Conservation (phyloP, 2,888 invertebrate genomes). For the Ormia ochracea region DNA sequence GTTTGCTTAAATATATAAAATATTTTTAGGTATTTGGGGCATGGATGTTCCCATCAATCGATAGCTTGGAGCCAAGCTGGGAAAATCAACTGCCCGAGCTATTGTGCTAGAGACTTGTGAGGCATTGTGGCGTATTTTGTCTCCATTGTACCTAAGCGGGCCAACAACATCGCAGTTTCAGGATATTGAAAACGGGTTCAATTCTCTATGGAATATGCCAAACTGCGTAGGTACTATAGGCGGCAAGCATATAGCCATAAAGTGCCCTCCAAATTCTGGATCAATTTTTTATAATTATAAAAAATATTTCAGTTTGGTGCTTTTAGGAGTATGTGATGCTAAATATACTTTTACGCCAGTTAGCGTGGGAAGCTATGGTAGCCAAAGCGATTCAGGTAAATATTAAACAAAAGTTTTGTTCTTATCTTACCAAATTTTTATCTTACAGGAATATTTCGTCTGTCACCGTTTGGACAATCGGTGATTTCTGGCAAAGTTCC, state of each 20-base stretch:
- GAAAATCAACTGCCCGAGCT: neutral
- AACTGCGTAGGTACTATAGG: neutral
- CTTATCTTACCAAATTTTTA: too few relatives aligned
- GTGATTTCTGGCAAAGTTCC: neutral
- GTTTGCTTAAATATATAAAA: neutral
- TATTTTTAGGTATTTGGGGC: neutral
- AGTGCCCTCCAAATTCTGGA: neutral
- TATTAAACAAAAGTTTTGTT: too few relatives aligned
- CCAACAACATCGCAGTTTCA: neutral
- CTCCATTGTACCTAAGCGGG: neutral
- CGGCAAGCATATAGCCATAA: neutral
- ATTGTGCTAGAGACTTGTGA: neutral
- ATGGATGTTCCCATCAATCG: neutral
- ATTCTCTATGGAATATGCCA: neutral
- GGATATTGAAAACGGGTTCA: neutral
- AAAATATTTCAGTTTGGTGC: neutral
- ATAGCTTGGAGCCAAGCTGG: neutral
- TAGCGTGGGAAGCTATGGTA: neutral
- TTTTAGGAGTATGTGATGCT: neutral
- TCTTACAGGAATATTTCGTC: conserved; percentile 2
- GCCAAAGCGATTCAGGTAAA: neutral
- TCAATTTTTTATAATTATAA: neutral
- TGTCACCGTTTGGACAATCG: conserved; percentile 10
- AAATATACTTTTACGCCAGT: neutral
- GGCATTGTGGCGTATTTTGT: neutral